Evolutionary conservation across 2,797 vertebrate genomes (phyloP), one percentile per base, ranked within the genome.

Genomic region (Cottoperca gobio): DNA sequence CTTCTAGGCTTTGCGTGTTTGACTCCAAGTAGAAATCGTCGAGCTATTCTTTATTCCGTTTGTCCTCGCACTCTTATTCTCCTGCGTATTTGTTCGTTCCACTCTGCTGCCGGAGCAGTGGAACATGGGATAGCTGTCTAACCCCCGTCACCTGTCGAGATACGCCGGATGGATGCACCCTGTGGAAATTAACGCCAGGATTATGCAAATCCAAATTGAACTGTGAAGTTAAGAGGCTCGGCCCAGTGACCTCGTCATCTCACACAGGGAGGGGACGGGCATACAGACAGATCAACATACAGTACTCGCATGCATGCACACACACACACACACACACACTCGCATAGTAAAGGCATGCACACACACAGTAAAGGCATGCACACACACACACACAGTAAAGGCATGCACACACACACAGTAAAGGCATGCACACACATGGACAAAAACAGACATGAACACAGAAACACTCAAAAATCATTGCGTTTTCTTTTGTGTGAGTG

Each of bases 181-280:
- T 11, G 74, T 61, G 88, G 85, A 92, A 90, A 93, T 93, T 90
- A 92, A 49, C 55, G 48, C 58, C 75, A 10, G 85, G 91, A 93
- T 93, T 93, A 93, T 93, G 91, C 81, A 91, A 93, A 93, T 91
- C 91, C 87, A 90, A 92, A 92, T 91, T 90, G 90, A 92, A 93
- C 91, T 88, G 86, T 86, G 90, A 88, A 87, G 87, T 86, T 89
- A 88, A 90, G 90, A 87, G 84, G 86, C 88, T 89, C 82, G 78
- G 84, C 87, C 90, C 82, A 80, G 89, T 88, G 91, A 92, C 90
- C 86, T 78, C 83, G 62, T 86, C 88, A 84, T 84, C 82, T 79
- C 74, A 33, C 59, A 8, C 52, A 66, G 65, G 71, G 60, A n/a
- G 62, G 48, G 68, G 71, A 58, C 2, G n/a, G 66, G 74, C 9